Base-by-base conservation (phyloP, 2,797 vertebrate genomes). In the Acipenser oxyrinchus region DNA sequence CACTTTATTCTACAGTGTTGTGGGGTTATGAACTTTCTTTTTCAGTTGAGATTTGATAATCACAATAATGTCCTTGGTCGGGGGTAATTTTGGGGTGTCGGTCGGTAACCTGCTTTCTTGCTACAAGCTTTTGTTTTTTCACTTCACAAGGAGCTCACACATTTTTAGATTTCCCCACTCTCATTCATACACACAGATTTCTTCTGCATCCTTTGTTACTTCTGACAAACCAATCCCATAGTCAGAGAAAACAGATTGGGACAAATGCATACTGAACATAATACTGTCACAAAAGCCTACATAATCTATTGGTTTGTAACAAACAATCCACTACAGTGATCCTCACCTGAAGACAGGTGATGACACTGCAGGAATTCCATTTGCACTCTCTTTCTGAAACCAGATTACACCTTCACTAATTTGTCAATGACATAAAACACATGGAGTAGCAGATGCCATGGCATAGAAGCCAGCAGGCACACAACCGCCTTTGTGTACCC, bases 341-440 rank as follows among this genome's bases (percentile, higher is more conserved):
- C 64, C 74, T 73, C 51, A 68, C 64, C 70, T 72, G 37, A 62
- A 74, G 60, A 73, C 12, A 60, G 68, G 60, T 69, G 75, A 71
- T 71, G 70, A 48, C 13, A 66, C 53, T 69, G 13, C 71, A 75
- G 15, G 73, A 10, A 37, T 73, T 72, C 68, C 73, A 49, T 74
- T 63, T 50, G 71, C 67, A 69, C 62, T 64, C 62, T 48, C 55
- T 9, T 62, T 65, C 69, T 70, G 9, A 60, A 73, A 49, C 6
- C 68, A 5, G 12, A 74, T 53, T 64, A 37, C 69, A 70, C 67
- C 63, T 71, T 71, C 68, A 66, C 63, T 62, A 58, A 51, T 74
- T 82, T 73, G 23, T 80, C 74, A 79, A 60, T 71, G 69, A 59
- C 70, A 79, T 69, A 69, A 80, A 79, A 61, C 63, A 77, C 68